Conservation (phyloP, 2,888 invertebrate genomes). For the Polydrusus cervinus region DNA sequence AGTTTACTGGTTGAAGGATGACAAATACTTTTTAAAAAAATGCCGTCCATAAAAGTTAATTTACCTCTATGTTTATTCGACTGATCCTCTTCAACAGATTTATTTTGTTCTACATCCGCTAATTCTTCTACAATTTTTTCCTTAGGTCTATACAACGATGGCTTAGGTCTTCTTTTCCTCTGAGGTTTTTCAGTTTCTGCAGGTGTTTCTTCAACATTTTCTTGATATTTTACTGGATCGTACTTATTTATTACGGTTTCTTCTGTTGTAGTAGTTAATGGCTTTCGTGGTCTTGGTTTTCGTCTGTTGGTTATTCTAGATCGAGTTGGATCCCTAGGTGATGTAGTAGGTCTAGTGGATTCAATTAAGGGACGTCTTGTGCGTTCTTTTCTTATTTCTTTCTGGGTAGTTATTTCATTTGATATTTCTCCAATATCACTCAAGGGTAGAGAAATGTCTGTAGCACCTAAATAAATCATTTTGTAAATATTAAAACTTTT, state of each 20-base stretch:
- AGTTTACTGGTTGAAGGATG: too few relatives aligned
- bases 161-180: slow-evolving; percentile 59
- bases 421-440: slow-evolving; percentile 58
- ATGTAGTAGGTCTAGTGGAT: slow-evolving; percentile 52
- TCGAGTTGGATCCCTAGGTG: slow-evolving; percentile 51
- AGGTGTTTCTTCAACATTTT: slow-evolving; percentile 56
- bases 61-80: slow-evolving; percentile 45
- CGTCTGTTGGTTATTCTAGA: slow-evolving; percentile 56
- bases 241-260: slow-evolving; percentile 59
- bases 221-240: slow-evolving; percentile 61
- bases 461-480: slow-evolving; percentile 26
- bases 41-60: too few relatives aligned
- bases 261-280: slow-evolving; percentile 58
- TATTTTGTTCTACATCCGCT: slow-evolving; percentile 4
- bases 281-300: slow-evolving; percentile 57
- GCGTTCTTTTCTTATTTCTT: slow-evolving; percentile 49
- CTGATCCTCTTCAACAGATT: slow-evolving; percentile 18
- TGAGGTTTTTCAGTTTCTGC: slow-evolving; percentile 58
- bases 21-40: too few relatives aligned
- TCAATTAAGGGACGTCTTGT: slow-evolving; percentile 52
- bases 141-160: slow-evolving; percentile 36
- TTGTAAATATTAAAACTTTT: too few relatives aligned
- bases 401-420: slow-evolving; percentile 61
- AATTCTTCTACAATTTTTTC: background rate
- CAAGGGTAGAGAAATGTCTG: slow-evolving; percentile 39